phyloP scores from a whole-genome alignment of 2,888 invertebrate genomes.

The Luperina nickerlii region DNA sequence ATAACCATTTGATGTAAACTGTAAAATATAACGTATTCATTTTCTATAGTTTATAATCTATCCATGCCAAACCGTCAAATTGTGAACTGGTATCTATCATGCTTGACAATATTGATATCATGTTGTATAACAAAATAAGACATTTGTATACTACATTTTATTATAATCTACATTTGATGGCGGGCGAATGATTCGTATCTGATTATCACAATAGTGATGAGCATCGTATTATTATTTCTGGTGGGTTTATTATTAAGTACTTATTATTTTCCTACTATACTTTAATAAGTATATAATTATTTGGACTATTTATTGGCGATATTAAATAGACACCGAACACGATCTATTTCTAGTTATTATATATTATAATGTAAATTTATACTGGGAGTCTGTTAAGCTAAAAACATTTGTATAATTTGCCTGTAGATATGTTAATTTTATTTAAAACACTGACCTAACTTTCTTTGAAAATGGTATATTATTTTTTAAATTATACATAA shows the following conservation, averaged over 20 bases:
- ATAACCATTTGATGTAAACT: background rate
- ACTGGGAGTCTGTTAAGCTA: conserved; percentile 22
- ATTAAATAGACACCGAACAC: conserved; percentile 62
- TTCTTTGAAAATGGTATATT: background rate
- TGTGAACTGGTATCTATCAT: background rate
- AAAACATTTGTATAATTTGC: conserved; percentile 11
- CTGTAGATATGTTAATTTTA: background rate
- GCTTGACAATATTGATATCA: background rate
- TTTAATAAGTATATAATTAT: conserved; percentile 12
- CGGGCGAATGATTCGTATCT: conserved; percentile 49
- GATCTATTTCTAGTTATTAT: conserved; percentile 36
- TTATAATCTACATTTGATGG: conserved; percentile 27
- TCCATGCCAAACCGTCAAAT: background rate
- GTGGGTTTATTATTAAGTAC: conserved; percentile 50
- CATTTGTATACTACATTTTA: background rate
- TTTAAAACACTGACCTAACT: background rate
- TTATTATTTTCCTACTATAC: conserved; percentile 9
- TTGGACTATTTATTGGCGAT: conserved; percentile 25
- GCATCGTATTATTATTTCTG: conserved; percentile 49
- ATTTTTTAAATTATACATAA: background rate
- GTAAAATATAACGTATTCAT: background rate
- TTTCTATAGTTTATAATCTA: background rate
- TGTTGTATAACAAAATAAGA: background rate
- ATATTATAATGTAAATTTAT: conserved; percentile 7
- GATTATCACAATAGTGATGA: conserved; percentile 63